Base-by-base conservation (phyloP, 2,797 vertebrate genomes). In the Chrysocyon brachyurus region DNA sequence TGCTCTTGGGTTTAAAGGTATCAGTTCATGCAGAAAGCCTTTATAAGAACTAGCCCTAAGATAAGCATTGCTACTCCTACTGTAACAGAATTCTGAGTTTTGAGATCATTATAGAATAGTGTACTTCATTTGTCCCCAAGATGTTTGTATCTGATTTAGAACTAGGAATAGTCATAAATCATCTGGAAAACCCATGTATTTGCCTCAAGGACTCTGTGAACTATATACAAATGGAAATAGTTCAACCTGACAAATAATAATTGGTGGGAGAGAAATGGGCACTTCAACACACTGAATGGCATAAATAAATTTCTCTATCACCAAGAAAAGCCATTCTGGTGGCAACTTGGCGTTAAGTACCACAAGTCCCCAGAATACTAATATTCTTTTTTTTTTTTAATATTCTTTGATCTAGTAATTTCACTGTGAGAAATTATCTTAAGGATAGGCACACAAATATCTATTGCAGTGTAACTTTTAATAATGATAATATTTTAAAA, bases 1-100 rank as follows among this genome's bases (percentile, higher is more conserved):
- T 72, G 28, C 17, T 92, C 49, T 92, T 90, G 63, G 52, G 40
- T 72, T 83, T 95, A 85, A 96, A 89, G 72, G 26, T 72, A 64
- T 22, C 72, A 88, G 31, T 91, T 72, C 91, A 59, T 72, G 40
- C 54, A 84, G 81, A 93, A 87, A 63, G 36, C 0, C 33, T 84
- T 63, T 22, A 11, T 66, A 61, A 90, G 83, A 85, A 90, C 64
- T 89, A 19, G 49, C 14, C 54, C 16, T 57, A 66, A 68, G 57
- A 66, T 0, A 64, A 70, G 28, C 9, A 12, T 31, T 72, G 89
- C 33, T 49, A 31, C 21, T 24, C 36, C 11, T 22, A 56, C 26
- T 64, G 4, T 52, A 84, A 78, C 15, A 26, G 54, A 91, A 40
- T 66, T 66, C 64, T 75, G 28, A 91, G 54, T 66, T 66, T 75